Evolutionary conservation across 2,797 vertebrate species (phyloP).

Genomic region (Alectoris magna): DNA sequence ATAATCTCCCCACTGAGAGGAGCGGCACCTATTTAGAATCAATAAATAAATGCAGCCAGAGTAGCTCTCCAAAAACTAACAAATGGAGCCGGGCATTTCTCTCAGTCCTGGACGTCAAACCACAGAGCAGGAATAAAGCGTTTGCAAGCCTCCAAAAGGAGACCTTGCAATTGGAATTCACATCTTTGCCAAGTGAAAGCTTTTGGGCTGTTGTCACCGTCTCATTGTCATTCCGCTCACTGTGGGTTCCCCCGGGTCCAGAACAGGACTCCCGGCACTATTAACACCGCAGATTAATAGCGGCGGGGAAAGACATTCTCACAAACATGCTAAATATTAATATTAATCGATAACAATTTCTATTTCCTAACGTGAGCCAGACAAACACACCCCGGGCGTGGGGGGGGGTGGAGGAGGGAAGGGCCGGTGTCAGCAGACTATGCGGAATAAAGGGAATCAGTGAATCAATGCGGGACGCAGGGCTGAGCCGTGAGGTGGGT

Average conservation of each 20-base stretch:
- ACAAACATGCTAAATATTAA: constrained; percentile 93
- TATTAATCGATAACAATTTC: constrained; percentile 93
- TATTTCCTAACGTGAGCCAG: constrained; percentile 84
- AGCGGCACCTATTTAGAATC: not conserved
- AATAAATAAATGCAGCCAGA: not conserved
- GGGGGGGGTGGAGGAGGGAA: not conserved
- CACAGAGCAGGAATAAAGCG: constrained; percentile 13
- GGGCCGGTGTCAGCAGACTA: not conserved
- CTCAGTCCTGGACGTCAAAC: constrained; percentile 33
- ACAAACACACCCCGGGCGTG: constrained; percentile 79
- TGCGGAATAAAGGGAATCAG: constrained; percentile 18
- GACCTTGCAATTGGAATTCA: constrained; percentile 54
- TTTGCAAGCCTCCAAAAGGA: constrained; percentile 41
- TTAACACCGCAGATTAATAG: constrained; percentile 93
- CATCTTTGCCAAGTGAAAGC: constrained; percentile 14
- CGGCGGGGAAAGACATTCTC: constrained; percentile 84
- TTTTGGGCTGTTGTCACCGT: constrained; percentile 70
- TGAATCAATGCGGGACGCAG: constrained; percentile 56
- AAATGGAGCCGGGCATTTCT: constrained; percentile 8
- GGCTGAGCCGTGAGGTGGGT: constrained; percentile 74
- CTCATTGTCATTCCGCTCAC: constrained; percentile 83
- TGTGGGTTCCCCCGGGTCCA: constrained; percentile 73
- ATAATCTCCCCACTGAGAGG: not conserved
- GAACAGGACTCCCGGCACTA: constrained; percentile 82
- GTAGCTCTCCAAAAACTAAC: constrained; percentile 4